A percentile compares a stretch with the other conserved stretches of the same genome.
These are phyloP conservation scores for Dicerorhinus sumatrensis DNA, from an alignment of 2,113 vertebrate species.

Conservation along the genomic window DNA sequence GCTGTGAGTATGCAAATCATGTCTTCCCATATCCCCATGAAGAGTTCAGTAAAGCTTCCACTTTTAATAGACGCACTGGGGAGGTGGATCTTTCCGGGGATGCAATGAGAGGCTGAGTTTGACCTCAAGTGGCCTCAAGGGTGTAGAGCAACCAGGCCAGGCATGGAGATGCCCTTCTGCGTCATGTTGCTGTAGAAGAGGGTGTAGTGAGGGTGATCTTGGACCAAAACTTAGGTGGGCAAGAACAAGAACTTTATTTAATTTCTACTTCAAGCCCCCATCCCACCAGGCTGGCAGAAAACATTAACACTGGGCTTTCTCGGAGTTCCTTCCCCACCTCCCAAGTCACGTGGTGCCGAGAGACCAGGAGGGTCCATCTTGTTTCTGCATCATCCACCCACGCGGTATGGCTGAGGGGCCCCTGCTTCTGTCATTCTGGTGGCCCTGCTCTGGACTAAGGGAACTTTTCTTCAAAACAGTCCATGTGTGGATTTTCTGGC, in stretches of 20 bases:
- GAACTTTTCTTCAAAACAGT: background rate
- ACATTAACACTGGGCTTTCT: background rate
- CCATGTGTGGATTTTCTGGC: background rate
- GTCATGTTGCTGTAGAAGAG: background rate
- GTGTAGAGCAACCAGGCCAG: background rate
- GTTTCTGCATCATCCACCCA: background rate
- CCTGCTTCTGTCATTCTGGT: background rate
- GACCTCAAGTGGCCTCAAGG: background rate
- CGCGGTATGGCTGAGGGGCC: background rate
- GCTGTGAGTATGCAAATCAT: background rate
- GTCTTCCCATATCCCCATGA: background rate
- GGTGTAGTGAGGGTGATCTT: background rate
- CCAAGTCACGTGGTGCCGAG: background rate
- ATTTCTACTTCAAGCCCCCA: background rate
- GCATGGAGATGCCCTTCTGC: background rate
- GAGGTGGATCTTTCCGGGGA: background rate
- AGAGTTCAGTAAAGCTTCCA: background rate
- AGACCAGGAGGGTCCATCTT: background rate
- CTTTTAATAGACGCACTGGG: background rate
- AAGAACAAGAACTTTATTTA: background rate
- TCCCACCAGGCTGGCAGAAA: background rate
- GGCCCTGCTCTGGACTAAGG: background rate
- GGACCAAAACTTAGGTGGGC: background rate
- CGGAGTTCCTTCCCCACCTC: background rate
- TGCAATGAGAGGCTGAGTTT: background rate